A percentile compares a stretch with the other conserved stretches of the same genome.
phyloP scores from a whole-genome alignment of 2,113 vertebrate genomes.

The Notechis scutatus region DNA sequence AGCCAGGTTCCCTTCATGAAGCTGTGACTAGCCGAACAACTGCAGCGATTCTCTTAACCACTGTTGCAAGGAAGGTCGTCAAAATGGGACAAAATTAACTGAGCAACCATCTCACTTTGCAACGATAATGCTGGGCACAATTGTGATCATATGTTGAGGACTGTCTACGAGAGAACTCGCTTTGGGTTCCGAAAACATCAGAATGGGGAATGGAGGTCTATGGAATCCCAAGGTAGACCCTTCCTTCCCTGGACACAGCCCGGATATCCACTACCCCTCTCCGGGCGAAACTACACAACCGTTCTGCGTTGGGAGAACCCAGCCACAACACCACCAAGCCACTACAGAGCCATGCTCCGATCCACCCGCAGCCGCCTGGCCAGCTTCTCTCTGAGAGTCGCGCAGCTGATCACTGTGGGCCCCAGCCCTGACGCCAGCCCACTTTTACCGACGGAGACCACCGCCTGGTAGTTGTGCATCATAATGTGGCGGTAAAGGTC shows the following conservation, averaged over 20 bases:
- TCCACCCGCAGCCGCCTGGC: fast-evolving
- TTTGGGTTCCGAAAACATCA: not conserved
- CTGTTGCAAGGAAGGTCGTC: fast-evolving
- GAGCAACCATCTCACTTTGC: not conserved
- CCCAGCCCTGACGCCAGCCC: not conserved
- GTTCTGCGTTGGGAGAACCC: fast-evolving
- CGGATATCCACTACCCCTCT: fast-evolving
- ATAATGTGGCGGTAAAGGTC: constrained; percentile 77
- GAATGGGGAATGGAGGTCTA: not conserved
- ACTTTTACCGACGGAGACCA: constrained; percentile 66
- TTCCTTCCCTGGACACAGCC: not conserved
- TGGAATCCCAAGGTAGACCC: not conserved
- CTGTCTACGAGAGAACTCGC: not conserved
- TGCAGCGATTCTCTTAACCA: not conserved
- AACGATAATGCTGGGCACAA: not conserved
- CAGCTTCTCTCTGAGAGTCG: fast-evolving
- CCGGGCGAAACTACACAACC: not conserved
- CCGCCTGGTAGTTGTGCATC: constrained; percentile 75
- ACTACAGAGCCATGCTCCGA: fast-evolving
- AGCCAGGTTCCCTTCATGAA: not conserved
- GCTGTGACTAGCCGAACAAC: no score
- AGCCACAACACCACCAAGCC: not conserved
- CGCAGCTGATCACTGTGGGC: fast-evolving
- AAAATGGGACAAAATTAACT: not conserved
- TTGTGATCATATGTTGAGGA: not conserved